Evolutionary conservation across 2,113 vertebrate species (phyloP).

Genomic region (Dermatemys mawii): DNA sequence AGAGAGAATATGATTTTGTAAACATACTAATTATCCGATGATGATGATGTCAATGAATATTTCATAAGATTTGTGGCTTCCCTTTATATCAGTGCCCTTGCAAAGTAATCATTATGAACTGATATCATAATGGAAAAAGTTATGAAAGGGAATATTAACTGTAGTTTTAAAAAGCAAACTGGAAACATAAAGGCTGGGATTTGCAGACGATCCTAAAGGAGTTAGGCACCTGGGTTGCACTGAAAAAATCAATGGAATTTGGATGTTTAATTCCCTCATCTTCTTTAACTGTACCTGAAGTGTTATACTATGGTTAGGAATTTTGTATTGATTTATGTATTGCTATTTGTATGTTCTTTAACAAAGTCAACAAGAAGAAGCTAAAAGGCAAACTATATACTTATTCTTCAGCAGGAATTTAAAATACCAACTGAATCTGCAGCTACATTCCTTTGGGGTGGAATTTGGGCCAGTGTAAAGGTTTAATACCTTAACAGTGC

Average conservation of each 20-base stretch:
- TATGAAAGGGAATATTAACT: background rate
- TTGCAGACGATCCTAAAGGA: background rate
- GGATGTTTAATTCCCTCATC: background rate
- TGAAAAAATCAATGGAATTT: background rate
- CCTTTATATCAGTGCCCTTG: background rate
- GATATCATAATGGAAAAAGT: background rate
- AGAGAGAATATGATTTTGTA: background rate
- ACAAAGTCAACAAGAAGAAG: background rate
- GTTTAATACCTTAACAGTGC: background rate
- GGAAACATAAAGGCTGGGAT: background rate
- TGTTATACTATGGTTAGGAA: background rate
- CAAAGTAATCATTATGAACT: background rate
- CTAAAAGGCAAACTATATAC: background rate
- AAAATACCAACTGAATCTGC: background rate
- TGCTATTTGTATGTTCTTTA: background rate
- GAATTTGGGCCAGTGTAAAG: background rate
- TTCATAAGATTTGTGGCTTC: background rate
- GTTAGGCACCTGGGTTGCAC: background rate
- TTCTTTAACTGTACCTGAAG: background rate
- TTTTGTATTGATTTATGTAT: background rate
- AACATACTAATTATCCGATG: background rate
- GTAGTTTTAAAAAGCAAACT: background rate
- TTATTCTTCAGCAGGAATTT: background rate
- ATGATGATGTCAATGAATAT: background rate
- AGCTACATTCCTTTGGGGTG: background rate